Evolutionary conservation across 2,113 vertebrate genomes (phyloP), one percentile per base, ranked within the genome.

Genomic region (Tachuris rubrigastra): DNA sequence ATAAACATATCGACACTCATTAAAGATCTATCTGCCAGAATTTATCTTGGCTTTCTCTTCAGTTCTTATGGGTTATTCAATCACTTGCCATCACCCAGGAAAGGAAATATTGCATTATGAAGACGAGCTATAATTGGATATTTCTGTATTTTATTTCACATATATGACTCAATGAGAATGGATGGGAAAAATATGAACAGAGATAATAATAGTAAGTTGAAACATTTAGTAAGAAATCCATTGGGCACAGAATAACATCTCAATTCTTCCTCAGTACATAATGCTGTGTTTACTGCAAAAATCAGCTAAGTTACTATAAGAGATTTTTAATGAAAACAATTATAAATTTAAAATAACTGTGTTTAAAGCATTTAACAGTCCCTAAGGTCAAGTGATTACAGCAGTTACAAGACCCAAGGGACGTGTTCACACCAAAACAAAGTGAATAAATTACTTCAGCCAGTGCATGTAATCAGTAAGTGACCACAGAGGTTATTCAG

Each of bases 281-380:
- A 90, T 52, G 86, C 75, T 92, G 89, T 59, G 82, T 94, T 98
- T 98, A 98, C 96, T 96, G 92, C 95, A 95, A 98, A 98, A 97
- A 98, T 98, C 96, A 97, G 93, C 96, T 96, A 97, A 96, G 97
- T 98, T 97, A 94, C 96, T 96, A 73, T 80, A 97, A 97, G 93
- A 89, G 97, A 98, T 98, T 98, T 98, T 98, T 98, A 98, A 98
- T 97, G 97, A 98, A 98, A 98, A 98, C 98, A 98, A 98, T 98
- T 98, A 98, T 98, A 98, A 98, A 98, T 98, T 98, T 98, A 97
- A 98, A 98, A 98, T 98, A 98, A 98, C 98, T 98, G 98, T 98
- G 97, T 98, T 98, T 98, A 98, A 98, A 98, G 97, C 98, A 98
- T 98, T 98, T 98, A 98, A 97, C 97, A 98, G 97, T 97, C 97